Conservation (phyloP, 2,888 invertebrate species). For the Erynnis tages region DNA sequence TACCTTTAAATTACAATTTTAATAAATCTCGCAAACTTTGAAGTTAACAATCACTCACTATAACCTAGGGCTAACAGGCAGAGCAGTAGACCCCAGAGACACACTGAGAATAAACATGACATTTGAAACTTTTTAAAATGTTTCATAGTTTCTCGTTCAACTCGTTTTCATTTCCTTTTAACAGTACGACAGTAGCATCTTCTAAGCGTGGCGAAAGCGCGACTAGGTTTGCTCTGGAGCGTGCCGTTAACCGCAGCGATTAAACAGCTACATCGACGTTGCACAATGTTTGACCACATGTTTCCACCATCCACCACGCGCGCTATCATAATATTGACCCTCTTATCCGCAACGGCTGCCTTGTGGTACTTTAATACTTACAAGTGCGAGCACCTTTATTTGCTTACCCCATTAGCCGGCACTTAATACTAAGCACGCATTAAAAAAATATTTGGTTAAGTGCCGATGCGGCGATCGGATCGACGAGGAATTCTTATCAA, state of each 20-base stretch:
- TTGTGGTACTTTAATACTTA: slow-evolving; percentile 64
- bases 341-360: slow-evolving; percentile 70
- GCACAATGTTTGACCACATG: slow-evolving; percentile 79
- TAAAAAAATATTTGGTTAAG: slow-evolving; percentile 68
- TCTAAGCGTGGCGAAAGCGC: slow-evolving; percentile 50
- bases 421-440: slow-evolving; percentile 63
- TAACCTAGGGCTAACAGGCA: too few species aligned
- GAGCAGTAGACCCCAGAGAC: too few species aligned
- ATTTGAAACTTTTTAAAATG: too few species aligned
- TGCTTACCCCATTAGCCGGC: slow-evolving; percentile 71
- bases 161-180: too few species aligned
- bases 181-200: not conserved
- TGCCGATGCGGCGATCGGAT: slow-evolving; percentile 48
- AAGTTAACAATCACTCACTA: too few species aligned
- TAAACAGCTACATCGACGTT: slow-evolving; percentile 59
- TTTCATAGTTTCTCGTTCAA: too few species aligned
- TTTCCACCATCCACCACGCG: slow-evolving; percentile 68
- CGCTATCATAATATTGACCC: slow-evolving; percentile 78
- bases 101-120: too few species aligned
- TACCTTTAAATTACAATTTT: too few species aligned
- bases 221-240: slow-evolving; percentile 56
- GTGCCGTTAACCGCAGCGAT: slow-evolving; percentile 56
- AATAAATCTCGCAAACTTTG: too few species aligned
- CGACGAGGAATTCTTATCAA: slow-evolving; percentile 63
- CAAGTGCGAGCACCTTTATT: slow-evolving; percentile 67